These are phyloP conservation scores for Chaenocephalus aceratus DNA, from an alignment of 2,113 vertebrate species.

Conservation along the genomic window DNA sequence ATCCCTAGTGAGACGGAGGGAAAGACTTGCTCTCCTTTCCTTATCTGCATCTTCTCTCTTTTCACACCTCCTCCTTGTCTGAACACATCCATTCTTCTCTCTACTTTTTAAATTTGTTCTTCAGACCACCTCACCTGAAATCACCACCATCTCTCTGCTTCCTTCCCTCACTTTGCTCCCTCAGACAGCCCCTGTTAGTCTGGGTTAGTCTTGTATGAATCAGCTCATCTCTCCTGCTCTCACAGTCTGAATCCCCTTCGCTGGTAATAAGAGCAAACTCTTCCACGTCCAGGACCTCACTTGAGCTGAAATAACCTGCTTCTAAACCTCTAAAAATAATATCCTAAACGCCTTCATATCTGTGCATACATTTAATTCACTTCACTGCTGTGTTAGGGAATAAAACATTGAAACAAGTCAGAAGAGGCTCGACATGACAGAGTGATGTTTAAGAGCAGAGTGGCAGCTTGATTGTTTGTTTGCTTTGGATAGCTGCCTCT, in stretches of 20 bases:
- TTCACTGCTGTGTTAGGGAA: conserved; percentile 29
- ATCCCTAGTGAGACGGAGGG: conserved; percentile 25
- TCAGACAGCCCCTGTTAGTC: conserved; percentile 61
- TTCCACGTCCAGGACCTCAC: conserved; percentile 17
- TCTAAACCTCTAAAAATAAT: background rate
- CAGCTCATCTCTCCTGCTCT: conserved; percentile 49
- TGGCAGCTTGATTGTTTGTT: conserved; percentile 53
- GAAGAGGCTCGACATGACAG: conserved; percentile 20
- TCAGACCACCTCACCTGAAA: conserved; percentile 21
- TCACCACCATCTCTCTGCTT: conserved; percentile 50
- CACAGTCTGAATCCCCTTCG: conserved; percentile 18
- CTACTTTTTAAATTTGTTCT: conserved; percentile 28
- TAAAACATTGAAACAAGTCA: conserved; percentile 24
- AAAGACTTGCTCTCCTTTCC: conserved; percentile 28
- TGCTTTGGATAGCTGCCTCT: conserved; percentile 43
- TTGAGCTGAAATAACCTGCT: conserved; percentile 10
- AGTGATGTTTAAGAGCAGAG: conserved; percentile 18
- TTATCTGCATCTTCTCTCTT: conserved; percentile 33
- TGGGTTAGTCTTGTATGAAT: conserved; percentile 60
- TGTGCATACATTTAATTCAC: conserved; percentile 5
- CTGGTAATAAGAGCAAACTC: conserved; percentile 54
- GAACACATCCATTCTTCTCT: conserved; percentile 28
- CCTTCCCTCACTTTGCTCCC: conserved; percentile 40
- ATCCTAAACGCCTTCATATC: background rate
- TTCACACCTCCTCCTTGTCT: conserved; percentile 19